These are phyloP conservation scores for Erebia palarica DNA, from an alignment of 2,888 invertebrate species.

Conservation along the genomic window DNA sequence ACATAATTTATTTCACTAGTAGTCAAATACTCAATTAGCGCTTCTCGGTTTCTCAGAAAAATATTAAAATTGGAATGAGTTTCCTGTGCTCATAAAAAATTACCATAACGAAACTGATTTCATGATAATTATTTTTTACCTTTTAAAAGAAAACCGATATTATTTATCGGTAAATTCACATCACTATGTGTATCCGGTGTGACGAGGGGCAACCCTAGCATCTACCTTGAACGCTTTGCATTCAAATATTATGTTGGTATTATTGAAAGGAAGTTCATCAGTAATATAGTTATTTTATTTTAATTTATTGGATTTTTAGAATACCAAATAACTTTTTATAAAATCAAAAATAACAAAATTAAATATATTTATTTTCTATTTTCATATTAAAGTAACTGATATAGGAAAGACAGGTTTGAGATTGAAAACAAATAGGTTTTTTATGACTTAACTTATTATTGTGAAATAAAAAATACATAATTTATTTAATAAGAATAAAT, in stretches of 20 bases:
- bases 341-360: not conserved
- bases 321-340: not conserved
- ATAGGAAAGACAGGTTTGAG: not conserved
- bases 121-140: not conserved
- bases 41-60: too few relatives aligned
- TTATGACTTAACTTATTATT: not conserved
- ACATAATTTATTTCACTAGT: too few relatives aligned
- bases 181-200: constrained; percentile 52
- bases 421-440: not conserved
- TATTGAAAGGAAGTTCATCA: constrained; percentile 22
- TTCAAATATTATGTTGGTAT: constrained; percentile 42
- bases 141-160: not conserved
- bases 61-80: too few relatives aligned
- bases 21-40: too few relatives aligned
- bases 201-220: constrained; percentile 41
- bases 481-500: not conserved
- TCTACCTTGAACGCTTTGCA: constrained; percentile 5
- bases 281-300: constrained; percentile 19
- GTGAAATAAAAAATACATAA: not conserved
- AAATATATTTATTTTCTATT: not conserved
- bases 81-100: too few relatives aligned
- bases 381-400: not conserved
- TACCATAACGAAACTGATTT: too few relatives aligned
- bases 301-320: not conserved
- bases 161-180: constrained; percentile 39